These are phyloP conservation scores for Drosophila saltans DNA, from an alignment of 1,140 invertebrate species.

Conservation along the genomic window DNA sequence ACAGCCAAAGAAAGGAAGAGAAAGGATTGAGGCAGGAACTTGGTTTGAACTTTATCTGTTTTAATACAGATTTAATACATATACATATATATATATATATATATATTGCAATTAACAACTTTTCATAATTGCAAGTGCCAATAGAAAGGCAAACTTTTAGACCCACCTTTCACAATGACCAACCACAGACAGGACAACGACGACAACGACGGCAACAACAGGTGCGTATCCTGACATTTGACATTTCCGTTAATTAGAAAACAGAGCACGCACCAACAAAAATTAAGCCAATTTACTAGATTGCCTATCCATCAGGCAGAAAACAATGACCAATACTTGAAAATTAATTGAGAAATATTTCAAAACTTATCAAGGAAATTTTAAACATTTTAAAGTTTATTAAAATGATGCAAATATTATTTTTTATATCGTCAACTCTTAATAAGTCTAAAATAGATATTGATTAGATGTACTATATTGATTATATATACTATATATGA, in stretches of 20 bases:
- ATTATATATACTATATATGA: no score
- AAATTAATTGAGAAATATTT: no score
- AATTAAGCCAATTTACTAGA: background rate
- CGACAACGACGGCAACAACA: background rate
- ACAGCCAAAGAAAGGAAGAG: background rate
- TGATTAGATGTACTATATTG: no score
- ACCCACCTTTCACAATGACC: background rate
- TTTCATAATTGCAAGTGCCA: constrained; percentile 68
- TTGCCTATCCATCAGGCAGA: background rate
- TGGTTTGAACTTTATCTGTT: constrained; percentile 42
- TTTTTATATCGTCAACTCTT: no score
- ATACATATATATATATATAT: no score
- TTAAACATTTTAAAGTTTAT: no score
- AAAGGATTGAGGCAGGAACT: background rate
- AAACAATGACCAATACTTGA: background rate
- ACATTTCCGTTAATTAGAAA: constrained; percentile 1
- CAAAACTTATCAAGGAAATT: no score
- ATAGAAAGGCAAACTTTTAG: constrained; percentile 22
- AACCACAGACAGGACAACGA: background rate
- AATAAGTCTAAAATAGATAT: no score
- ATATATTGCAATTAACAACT: constrained; percentile 73
- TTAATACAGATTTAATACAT: constrained; percentile 63
- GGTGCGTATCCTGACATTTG: constrained; percentile 7
- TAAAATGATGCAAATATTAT: no score
- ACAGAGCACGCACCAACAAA: background rate